Percentiles rank a stretch among this genome's conserved stretches.
Evolutionary conservation across 2,888 invertebrate genomes (phyloP).

Genomic region (Marasmarcha lunaedactyla): DNA sequence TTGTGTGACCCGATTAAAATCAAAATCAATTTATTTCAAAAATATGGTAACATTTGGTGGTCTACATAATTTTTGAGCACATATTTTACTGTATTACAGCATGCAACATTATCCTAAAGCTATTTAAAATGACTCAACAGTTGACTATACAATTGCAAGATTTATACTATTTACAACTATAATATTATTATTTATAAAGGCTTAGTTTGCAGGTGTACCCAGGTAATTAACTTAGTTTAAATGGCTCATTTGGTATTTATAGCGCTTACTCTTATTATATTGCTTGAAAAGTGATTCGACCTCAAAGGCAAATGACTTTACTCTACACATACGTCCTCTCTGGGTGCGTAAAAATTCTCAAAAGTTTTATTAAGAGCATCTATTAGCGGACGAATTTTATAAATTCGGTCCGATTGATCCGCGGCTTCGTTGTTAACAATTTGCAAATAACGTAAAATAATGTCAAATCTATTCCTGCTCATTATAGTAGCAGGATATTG

Average conservation of each 20-base stretch:
- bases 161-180: too few relatives aligned
- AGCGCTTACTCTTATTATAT: constrained; percentile 15
- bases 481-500: constrained; percentile 14
- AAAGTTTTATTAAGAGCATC: constrained; percentile 9
- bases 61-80: too few relatives aligned
- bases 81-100: too few relatives aligned
- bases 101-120: too few relatives aligned
- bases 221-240: constrained; percentile 24
- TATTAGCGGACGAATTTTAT: constrained; percentile 4
- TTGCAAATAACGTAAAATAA: constrained; percentile 6
- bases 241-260: constrained; percentile 23
- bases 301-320: constrained; percentile 16
- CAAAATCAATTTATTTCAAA: too few relatives aligned
- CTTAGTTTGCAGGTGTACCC: constrained; percentile 23
- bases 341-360: constrained; percentile 7
- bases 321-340: constrained; percentile 13
- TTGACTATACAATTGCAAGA: too few relatives aligned
- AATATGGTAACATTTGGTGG: too few relatives aligned
- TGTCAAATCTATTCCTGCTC: constrained; percentile 16
- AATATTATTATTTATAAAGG: constrained; percentile 23
- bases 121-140: too few relatives aligned
- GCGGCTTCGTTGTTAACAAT: constrained; percentile 1
- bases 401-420: constrained; percentile 6
- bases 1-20: too few relatives aligned
- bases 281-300: constrained; percentile 16